These are phyloP conservation scores for Cacoxenus indagator DNA, from an alignment of 2,888 invertebrate species.

Conservation along the genomic window DNA sequence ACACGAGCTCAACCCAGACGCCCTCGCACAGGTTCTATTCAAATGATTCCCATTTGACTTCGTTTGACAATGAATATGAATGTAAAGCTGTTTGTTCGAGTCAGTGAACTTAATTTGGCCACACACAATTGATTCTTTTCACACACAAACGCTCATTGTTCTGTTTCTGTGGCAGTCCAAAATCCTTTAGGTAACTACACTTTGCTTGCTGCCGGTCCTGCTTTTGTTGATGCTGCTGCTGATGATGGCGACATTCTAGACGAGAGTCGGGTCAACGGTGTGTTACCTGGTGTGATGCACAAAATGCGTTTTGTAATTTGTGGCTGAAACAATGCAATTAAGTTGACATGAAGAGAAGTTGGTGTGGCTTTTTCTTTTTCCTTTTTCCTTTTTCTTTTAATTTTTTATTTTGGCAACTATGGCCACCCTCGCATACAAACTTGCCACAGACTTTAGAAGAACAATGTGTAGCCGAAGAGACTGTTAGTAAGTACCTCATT, in stretches of 20 bases:
- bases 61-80: conserved; percentile 50
- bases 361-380: conserved; percentile 26
- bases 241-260: conserved; percentile 9
- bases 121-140: conserved; percentile 68
- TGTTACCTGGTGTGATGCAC: conserved; percentile 54
- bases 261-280: conserved; percentile 37
- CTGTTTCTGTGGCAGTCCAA: conserved; percentile 34
- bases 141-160: conserved; percentile 27
- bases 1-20: not conserved
- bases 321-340: conserved; percentile 65
- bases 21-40: conserved; percentile 47
- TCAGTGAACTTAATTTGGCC: conserved; percentile 68
- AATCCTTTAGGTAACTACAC: not conserved
- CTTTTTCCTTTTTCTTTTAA: no score
- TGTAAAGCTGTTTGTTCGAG: conserved; percentile 29
- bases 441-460: not conserved
- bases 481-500: conserved; percentile 47
- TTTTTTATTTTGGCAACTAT: not conserved
- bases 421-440: not conserved
- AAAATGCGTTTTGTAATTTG: conserved; percentile 65
- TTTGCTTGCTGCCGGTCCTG: not conserved
- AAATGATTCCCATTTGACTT: conserved; percentile 58
- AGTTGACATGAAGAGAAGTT: conserved; percentile 64
- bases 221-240: conserved; percentile 15
- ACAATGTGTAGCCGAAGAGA: not conserved